phyloP scores from a whole-genome alignment of 2,113 vertebrate genomes.

The Penelope pileata region DNA sequence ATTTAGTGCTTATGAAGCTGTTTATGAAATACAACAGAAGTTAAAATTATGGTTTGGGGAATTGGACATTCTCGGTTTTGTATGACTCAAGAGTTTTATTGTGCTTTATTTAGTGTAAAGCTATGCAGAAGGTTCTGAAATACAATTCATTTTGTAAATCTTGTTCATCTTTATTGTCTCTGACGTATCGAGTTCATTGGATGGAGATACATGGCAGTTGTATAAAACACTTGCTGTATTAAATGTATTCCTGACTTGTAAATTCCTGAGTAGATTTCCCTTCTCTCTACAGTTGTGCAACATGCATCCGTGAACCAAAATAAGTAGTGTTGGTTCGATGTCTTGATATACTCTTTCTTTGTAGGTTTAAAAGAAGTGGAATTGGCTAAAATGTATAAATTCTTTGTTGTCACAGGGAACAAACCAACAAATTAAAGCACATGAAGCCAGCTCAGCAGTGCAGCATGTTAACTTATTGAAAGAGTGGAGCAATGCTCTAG shows the following conservation, averaged over 20 bases:
- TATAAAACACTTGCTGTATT: slow-evolving; percentile 22
- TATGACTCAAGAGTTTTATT: background rate
- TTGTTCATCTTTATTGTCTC: slow-evolving; percentile 26
- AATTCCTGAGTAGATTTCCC: background rate
- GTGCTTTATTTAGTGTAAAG: slow-evolving; percentile 40
- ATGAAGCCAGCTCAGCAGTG: slow-evolving; percentile 89
- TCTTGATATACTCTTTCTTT: slow-evolving; percentile 48
- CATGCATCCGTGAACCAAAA: slow-evolving; percentile 10
- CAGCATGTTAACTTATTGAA: slow-evolving; percentile 93
- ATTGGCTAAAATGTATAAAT: slow-evolving; percentile 53
- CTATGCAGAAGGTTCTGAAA: slow-evolving; percentile 18
- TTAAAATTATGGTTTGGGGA: slow-evolving; percentile 15
- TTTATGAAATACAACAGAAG: background rate
- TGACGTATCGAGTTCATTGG: slow-evolving; percentile 8
- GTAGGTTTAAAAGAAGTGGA: background rate
- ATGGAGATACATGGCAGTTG: slow-evolving; percentile 29
- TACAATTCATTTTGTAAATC: slow-evolving; percentile 23
- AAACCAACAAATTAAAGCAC: slow-evolving; percentile 93
- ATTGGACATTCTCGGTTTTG: background rate
- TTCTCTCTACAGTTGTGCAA: slow-evolving; percentile 33
- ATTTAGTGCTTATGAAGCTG: slow-evolving; percentile 1
- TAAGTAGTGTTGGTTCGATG: slow-evolving; percentile 37
- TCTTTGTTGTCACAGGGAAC: slow-evolving; percentile 85
- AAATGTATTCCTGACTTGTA: slow-evolving; percentile 31
- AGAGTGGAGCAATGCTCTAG: slow-evolving; percentile 86